Evolutionary conservation across 2,888 invertebrate species (phyloP).

Genomic region (Agrotis segetum): DNA sequence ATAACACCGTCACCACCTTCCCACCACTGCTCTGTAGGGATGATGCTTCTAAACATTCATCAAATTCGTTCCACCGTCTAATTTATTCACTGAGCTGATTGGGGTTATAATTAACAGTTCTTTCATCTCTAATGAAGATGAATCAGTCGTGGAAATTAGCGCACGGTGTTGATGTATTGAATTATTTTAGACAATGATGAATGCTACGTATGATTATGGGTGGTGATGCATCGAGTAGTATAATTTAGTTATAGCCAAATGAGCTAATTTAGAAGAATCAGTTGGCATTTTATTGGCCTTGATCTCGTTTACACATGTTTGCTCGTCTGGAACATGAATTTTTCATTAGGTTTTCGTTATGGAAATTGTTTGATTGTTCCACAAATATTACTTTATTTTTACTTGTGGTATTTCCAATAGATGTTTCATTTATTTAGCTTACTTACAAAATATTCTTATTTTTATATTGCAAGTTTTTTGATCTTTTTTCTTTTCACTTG

Average conservation of each 20-base stretch:
- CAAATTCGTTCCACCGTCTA: constrained; percentile 23
- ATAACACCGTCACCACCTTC: background rate
- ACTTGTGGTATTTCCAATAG: no score
- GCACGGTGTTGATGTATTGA: constrained; percentile 14
- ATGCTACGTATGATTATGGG: constrained; percentile 2
- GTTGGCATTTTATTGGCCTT: constrained; percentile 3
- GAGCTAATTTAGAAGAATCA: background rate
- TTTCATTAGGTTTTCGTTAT: no score
- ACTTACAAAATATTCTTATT: no score
- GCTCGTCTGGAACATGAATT: no score
- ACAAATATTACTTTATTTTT: no score
- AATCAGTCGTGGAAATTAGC: constrained; percentile 27
- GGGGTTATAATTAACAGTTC: constrained; percentile 29
- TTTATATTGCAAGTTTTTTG: background rate
- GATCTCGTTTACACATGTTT: background rate
- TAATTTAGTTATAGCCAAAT: constrained; percentile 6
- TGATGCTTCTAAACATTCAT: constrained; percentile 5
- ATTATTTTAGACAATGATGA: constrained; percentile 31
- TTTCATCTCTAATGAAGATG: constrained; percentile 43
- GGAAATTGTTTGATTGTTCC: no score
- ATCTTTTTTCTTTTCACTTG: constrained; percentile 58
- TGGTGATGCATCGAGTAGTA: constrained; percentile 1
- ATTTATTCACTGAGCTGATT: constrained; percentile 22
- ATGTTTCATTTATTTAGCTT: no score
- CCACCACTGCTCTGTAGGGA: background rate